Evolutionary conservation across 2,113 vertebrate species (phyloP).

Genomic region (Progne subis): DNA sequence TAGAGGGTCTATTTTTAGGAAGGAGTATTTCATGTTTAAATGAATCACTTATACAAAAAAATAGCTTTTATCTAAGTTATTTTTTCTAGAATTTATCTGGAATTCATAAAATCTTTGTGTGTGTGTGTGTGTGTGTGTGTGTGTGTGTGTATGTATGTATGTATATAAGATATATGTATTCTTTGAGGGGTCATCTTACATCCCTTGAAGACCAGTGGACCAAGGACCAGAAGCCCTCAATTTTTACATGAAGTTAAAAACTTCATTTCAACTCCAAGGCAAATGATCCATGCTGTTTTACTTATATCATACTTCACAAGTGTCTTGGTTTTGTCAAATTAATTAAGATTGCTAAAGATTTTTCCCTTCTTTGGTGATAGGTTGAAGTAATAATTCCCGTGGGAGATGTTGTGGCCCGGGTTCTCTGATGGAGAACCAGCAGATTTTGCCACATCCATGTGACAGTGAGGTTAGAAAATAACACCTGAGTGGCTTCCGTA

Average conservation of each 20-base stretch:
- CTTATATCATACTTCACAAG: not conserved
- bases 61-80: not conserved
- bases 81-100: not conserved
- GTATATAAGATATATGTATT: not conserved
- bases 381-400: not conserved
- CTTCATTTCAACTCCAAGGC: not conserved
- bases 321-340: not conserved
- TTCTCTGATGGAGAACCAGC: not conserved
- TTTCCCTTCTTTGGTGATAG: not conserved
- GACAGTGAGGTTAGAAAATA: not conserved
- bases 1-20: not conserved
- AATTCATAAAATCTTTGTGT: not conserved
- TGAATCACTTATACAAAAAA: not conserved
- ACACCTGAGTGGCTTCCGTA: accelerated
- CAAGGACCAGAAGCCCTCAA: not conserved
- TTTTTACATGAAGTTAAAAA: not conserved
- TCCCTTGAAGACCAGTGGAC: not conserved
- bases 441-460: not conserved
- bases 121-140: accelerated
- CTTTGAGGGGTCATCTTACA: not conserved
- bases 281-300: not conserved
- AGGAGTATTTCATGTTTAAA: not conserved
- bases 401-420: not conserved
- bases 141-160: not conserved
- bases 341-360: not conserved